Base-by-base conservation (phyloP, 2,113 vertebrate species). In the Anseranas semipalmata region DNA sequence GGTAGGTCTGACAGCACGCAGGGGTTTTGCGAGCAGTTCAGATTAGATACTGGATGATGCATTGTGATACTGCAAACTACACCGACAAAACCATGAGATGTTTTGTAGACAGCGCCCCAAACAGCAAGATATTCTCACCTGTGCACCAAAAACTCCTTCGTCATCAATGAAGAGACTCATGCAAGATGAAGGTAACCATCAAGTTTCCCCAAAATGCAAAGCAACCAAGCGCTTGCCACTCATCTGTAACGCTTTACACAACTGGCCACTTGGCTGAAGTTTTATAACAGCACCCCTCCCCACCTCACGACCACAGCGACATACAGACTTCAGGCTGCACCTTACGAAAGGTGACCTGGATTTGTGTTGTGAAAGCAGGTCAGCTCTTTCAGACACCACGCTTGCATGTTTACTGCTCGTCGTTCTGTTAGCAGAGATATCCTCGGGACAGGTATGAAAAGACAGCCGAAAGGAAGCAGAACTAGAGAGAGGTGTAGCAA, bases 101-200 rank as follows among this genome's bases (percentile, higher is more conserved):
- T 78, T 55, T 3, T 7, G 8, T 8, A 68, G 52, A 56, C 45
- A 27, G 39, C 4, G n/a, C 35, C 45, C 66, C 30, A 9, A 32
- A 39, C 12, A 58, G 39, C 4, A 2, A 6, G n/a, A 35, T 5
- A 11, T 9, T 15, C 52, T 21, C 13, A 20, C 6, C 30, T 7
- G 2, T 1, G 35, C 58, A 41, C 12, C 46, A 27, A 27, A 45
- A 68, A 20, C 8, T 9, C 45, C 41, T 10, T 2, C 5, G 8
- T 7, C 2, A 39, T 15, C 19, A 15, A 13, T 1, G 10, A 10
- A 14, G 14, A 37, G 35, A 10, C 3, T 41, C 6, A 4, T 0
- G 2, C 2, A 7, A 13, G 15, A 12, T 1, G 4, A 20, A 12
- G 56, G 68, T 3, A n/a, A 18, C 2, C 15, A 10, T 7, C 10